phyloP scores from a whole-genome alignment of 1,140 invertebrate species.

The Drosophila navojoa region DNA sequence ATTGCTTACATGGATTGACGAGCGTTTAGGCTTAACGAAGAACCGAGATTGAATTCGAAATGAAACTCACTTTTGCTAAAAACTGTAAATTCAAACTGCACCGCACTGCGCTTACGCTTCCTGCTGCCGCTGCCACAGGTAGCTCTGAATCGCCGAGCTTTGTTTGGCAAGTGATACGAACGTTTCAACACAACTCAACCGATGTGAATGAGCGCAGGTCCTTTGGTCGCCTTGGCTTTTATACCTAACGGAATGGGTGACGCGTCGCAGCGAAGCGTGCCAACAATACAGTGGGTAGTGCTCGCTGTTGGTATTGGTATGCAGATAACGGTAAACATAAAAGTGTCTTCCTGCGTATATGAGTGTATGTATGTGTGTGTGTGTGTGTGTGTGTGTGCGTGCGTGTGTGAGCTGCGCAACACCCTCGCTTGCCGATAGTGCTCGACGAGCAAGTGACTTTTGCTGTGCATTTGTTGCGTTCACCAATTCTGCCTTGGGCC shows the following conservation, averaged over 20 bases:
- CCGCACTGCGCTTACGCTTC: constrained; percentile 33
- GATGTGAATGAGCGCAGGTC: constrained; percentile 60
- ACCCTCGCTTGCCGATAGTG: constrained; percentile 4
- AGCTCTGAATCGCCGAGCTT: constrained; percentile 36
- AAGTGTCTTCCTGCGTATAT: neutral
- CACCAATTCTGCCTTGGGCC: constrained; percentile 28
- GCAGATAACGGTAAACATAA: constrained; percentile 1
- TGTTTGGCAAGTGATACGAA: constrained; percentile 33
- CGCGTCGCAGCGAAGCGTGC: constrained; percentile 22
- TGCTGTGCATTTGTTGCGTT: constrained; percentile 42
- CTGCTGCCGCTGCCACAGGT: constrained; percentile 47
- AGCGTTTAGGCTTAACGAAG: neutral
- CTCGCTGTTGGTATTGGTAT: constrained; percentile 15
- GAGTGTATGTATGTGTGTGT: constrained; percentile 1
- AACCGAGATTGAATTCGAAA: constrained; percentile 2
- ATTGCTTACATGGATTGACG: neutral
- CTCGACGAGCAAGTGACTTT: constrained; percentile 31
- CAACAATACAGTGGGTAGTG: constrained; percentile 11
- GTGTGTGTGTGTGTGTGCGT: constrained; percentile 10
- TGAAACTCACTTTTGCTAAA: constrained; percentile 42
- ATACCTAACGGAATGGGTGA: constrained; percentile 43
- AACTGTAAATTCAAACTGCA: constrained; percentile 26
- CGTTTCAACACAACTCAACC: constrained; percentile 54
- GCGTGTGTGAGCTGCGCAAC: constrained; percentile 31
- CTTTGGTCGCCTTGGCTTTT: constrained; percentile 53